Conservation (phyloP, 2,797 vertebrate genomes). For the Erithacus rubecula region DNA sequence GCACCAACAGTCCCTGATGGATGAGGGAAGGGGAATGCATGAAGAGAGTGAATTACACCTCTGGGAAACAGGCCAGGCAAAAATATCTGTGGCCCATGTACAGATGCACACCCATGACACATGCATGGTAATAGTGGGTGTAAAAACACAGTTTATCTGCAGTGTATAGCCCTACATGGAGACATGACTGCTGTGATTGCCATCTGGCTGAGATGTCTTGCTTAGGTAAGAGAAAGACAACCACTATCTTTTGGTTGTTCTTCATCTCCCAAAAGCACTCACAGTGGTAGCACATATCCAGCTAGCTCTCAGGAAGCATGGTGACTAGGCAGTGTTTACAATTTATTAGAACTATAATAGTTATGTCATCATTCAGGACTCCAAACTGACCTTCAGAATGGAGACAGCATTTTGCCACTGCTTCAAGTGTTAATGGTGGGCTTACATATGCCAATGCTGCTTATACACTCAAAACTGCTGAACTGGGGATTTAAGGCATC, state of each 20-base stretch:
- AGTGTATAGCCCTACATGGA: background rate
- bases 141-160: background rate
- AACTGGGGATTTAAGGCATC: background rate
- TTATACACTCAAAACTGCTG: background rate
- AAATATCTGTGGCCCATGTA: background rate
- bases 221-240: background rate
- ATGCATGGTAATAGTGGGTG: background rate
- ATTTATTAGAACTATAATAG: background rate
- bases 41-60: background rate
- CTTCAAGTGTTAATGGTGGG: background rate
- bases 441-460: background rate
- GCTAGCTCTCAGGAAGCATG: background rate
- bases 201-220: background rate
- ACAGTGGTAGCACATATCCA: background rate
- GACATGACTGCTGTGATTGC: background rate
- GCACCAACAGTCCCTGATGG: background rate
- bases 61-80: background rate
- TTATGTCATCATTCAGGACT: background rate
- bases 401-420: background rate
- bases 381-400: background rate
- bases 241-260: rapidly evolving
- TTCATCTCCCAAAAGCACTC: background rate
- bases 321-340: background rate
- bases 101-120: rapidly evolving
- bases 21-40: background rate